Evolutionary conservation across 1,140 invertebrate genomes (phyloP), one percentile per base, ranked within the genome.

Genomic region (Andricus grossulariae): DNA sequence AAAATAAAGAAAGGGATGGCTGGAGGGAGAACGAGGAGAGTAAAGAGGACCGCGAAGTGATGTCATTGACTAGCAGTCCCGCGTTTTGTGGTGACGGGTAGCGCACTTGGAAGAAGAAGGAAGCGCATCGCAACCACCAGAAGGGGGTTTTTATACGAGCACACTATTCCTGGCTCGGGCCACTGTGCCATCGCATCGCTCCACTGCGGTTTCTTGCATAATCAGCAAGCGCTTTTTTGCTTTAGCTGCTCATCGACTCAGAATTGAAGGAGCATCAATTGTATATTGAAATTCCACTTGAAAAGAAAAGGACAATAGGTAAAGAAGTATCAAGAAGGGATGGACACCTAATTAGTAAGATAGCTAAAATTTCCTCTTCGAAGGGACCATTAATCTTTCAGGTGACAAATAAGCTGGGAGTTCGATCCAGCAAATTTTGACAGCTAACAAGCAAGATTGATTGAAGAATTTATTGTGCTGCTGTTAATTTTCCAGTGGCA

Each of bases 41-140:
- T 75, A 54, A 75, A 66, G 77, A 50, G 71, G 50, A 74, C 55
- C 73, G 52, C 71, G 72, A 66, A 73, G 79, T 79, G 78, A 85
- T 82, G 81, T 86, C 85, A 87, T 83, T 78, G 79, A 83, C 71
- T 73, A 72, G 71, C 74, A 45, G 79, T 66, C 72, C 32, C 70
- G 70, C 51, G 71, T 50, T 19, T 25, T 6, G 12, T 50, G 45
- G 66, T 50, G 49, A 16, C 16, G 8, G 66, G 7, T 45, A 73
- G 52, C 16, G 12, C 19, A 21, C 25, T 21, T 25, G 25, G 21
- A 25, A 21, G 12, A 21, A 55, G 52, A 55, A 55, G 19, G 13
- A 57, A 21, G 19, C 39, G 8, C 10, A 11, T 45, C 39, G 8
- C 39, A 57, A 57, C 8, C 8, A 57, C 19, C 19, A 57, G 13